Evolutionary conservation across 1,140 invertebrate species (phyloP).

Genomic region (Lepidotrigona ventralis): DNA sequence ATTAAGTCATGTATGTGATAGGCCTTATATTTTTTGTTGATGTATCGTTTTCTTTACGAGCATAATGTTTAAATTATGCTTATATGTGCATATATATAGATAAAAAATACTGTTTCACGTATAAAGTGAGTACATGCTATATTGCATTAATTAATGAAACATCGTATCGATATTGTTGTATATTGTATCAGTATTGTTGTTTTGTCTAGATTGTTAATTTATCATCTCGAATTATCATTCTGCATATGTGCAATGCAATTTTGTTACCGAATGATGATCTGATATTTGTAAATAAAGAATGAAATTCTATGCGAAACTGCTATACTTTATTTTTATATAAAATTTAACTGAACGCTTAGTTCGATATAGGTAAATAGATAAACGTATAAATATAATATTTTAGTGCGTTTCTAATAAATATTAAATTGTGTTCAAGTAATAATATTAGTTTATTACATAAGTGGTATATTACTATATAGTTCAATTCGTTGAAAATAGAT

Average conservation of each 20-base stretch:
- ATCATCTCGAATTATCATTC: constrained; percentile 68
- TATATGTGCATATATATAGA: neutral
- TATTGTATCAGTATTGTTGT: constrained; percentile 60
- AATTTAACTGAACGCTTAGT: neutral
- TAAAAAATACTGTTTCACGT: constrained; percentile 51
- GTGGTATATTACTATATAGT: too few species aligned
- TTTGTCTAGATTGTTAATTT: constrained; percentile 67
- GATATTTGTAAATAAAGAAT: constrained; percentile 76
- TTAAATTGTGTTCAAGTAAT: too few species aligned
- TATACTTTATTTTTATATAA: constrained; percentile 6
- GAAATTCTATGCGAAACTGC: constrained; percentile 51
- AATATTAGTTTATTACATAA: too few species aligned
- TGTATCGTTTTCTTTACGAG: constrained; percentile 28
- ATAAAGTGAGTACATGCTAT: constrained; percentile 54
- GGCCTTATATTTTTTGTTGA: constrained; percentile 40
- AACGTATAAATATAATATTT: too few species aligned
- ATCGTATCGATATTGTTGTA: constrained; percentile 27
- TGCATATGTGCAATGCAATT: constrained; percentile 74
- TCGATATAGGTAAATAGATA: too few species aligned
- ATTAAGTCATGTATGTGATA: constrained; percentile 12
- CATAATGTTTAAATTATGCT: constrained; percentile 48
- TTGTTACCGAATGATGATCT: constrained; percentile 72
- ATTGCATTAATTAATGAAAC: constrained; percentile 50
- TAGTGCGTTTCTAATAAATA: too few species aligned
- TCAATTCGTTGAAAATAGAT: too few species aligned